These are phyloP conservation scores for Drosophila lutescens DNA, from an alignment of 2,888 invertebrate species.

Conservation along the genomic window DNA sequence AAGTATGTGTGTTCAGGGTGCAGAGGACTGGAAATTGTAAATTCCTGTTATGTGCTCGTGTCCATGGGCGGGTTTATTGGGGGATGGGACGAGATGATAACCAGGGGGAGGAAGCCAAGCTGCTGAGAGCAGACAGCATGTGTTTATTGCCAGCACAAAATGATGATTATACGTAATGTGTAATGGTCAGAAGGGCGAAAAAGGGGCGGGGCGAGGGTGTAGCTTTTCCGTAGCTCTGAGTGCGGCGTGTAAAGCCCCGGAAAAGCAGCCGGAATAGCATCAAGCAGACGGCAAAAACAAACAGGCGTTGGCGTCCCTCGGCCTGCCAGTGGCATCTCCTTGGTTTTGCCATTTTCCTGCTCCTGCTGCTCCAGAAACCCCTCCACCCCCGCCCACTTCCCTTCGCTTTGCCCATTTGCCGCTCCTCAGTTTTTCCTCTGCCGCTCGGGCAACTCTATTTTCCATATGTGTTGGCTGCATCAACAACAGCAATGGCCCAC, in stretches of 20 bases:
- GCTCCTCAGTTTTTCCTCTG: slow-evolving; percentile 20
- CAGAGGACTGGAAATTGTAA: slow-evolving; percentile 74
- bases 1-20: slow-evolving; percentile 56
- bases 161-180: slow-evolving; percentile 77
- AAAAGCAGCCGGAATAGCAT: slow-evolving; percentile 71
- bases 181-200: slow-evolving; percentile 47
- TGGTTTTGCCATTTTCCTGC: slow-evolving; percentile 28
- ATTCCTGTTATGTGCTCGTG: slow-evolving; percentile 57
- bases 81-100: neutral
- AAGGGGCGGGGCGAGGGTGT: neutral
- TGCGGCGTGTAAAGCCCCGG: slow-evolving; percentile 55
- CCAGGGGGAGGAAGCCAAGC: slow-evolving; percentile 2
- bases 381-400: slow-evolving; percentile 1
- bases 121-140: slow-evolving; percentile 63
- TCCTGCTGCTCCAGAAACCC: slow-evolving; percentile 19
- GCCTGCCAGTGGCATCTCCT: slow-evolving; percentile 44
- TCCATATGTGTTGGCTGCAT: slow-evolving; percentile 41
- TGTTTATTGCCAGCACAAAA: slow-evolving; percentile 77
- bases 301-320: slow-evolving; percentile 50
- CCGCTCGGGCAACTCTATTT: slow-evolving; percentile 22
- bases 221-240: slow-evolving; percentile 12
- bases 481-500: slow-evolving; percentile 11
- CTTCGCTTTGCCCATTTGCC: slow-evolving; percentile 3
- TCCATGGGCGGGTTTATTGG: slow-evolving; percentile 9
- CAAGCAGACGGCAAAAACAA: slow-evolving; percentile 64